Evolutionary conservation across 1,140 invertebrate genomes (phyloP).

Genomic region (Proctacanthus coquilletti): DNA sequence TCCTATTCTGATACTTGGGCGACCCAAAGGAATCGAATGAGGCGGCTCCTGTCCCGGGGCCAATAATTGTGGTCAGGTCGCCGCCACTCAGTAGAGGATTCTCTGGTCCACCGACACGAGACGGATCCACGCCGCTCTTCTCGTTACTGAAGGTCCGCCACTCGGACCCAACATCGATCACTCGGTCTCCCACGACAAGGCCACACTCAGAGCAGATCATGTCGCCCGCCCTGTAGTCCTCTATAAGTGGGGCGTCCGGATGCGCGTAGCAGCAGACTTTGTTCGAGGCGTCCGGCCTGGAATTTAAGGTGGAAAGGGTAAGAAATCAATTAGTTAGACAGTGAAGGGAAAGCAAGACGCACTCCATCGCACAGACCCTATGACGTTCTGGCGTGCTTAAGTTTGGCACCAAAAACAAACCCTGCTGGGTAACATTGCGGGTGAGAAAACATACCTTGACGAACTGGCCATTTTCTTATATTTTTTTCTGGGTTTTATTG

Average conservation of each 20-base stretch:
- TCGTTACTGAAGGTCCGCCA: conserved; percentile 99
- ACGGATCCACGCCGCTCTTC: conserved; percentile 90
- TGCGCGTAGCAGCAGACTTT: conserved; percentile 83
- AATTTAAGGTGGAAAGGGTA: neutral
- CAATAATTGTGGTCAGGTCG: conserved; percentile 95
- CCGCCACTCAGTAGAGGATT: conserved; percentile 91
- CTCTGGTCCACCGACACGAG: conserved; percentile 94
- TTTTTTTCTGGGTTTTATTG: too few species aligned
- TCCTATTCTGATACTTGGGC: conserved; percentile 85
- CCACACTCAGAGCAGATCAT: conserved; percentile 99
- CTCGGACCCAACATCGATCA: conserved; percentile 99
- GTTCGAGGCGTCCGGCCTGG: conserved; percentile 34
- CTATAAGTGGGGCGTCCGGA: conserved; percentile 88
- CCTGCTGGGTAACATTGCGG: neutral
- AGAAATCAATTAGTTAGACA: neutral
- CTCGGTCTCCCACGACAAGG: conserved; percentile 94
- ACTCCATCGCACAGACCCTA: too few species aligned
- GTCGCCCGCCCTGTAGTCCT: conserved; percentile 97
- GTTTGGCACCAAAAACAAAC: neutral
- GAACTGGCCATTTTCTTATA: conserved; percentile 6
- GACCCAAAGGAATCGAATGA: conserved; percentile 66
- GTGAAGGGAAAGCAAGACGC: neutral
- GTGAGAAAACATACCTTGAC: conserved; percentile 2
- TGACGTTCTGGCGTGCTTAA: too few species aligned
- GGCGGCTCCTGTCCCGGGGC: conserved; percentile 72